A percentile compares a stretch with the other conserved stretches of the same genome.
These are phyloP conservation scores for Anagrus nilaparvatae DNA, from an alignment of 1,140 invertebrate genomes.

Conservation along the genomic window DNA sequence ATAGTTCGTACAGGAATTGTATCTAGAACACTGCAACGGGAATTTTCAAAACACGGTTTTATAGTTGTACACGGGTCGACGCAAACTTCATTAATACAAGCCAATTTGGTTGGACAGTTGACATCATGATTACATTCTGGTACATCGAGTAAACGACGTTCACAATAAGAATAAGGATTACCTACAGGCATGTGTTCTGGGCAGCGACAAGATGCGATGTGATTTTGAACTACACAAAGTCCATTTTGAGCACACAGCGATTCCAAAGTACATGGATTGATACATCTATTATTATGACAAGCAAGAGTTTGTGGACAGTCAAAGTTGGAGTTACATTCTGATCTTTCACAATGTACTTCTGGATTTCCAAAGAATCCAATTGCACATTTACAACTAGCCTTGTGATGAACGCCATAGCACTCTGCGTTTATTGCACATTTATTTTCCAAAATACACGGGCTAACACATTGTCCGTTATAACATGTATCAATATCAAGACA, in stretches of 20 bases:
- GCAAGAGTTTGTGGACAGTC: constrained; percentile 63
- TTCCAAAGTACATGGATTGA: constrained; percentile 58
- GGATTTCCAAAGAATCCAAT: constrained; percentile 66
- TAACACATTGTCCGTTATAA: constrained; percentile 69
- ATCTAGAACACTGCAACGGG: constrained; percentile 67
- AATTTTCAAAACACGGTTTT: constrained; percentile 58
- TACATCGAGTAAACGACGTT: constrained; percentile 43
- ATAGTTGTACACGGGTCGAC: constrained; percentile 67
- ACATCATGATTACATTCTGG: constrained; percentile 67
- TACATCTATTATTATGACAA: constrained; percentile 60
- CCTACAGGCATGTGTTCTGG: constrained; percentile 63
- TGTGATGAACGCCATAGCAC: constrained; percentile 67
- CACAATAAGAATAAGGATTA: constrained; percentile 68
- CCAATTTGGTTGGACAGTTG: constrained; percentile 68
- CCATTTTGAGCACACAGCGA: constrained; percentile 71
- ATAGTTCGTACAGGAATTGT: constrained; percentile 73
- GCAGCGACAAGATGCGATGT: constrained; percentile 63
- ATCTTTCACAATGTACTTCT: constrained; percentile 62
- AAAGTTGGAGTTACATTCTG: constrained; percentile 66
- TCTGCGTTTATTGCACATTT: constrained; percentile 73
- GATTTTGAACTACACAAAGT: constrained; percentile 65
- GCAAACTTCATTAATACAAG: constrained; percentile 70
- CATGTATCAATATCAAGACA: constrained; percentile 69
- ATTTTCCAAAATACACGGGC: constrained; percentile 65
- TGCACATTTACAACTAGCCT: constrained; percentile 64